phyloP scores from a whole-genome alignment of 2,113 vertebrate species.

The Myrmophylax atrothorax region DNA sequence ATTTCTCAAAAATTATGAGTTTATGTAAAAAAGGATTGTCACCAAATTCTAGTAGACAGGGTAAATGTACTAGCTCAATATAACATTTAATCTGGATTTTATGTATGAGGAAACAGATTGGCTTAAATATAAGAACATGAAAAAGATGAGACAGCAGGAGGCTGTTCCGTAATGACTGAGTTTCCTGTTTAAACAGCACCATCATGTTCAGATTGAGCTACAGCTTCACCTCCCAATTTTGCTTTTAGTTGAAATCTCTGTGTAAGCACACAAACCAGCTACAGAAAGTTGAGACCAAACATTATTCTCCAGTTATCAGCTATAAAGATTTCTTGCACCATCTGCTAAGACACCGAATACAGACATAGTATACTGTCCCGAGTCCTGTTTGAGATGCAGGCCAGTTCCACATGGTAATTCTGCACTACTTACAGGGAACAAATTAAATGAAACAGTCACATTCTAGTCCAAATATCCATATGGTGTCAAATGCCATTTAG shows the following conservation, averaged over 20 bases:
- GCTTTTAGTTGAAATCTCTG: background rate
- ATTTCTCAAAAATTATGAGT: background rate
- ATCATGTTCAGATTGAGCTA: background rate
- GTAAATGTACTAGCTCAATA: background rate
- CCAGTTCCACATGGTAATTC: background rate
- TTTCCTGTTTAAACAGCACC: background rate
- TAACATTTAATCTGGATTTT: background rate
- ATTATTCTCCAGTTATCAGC: background rate
- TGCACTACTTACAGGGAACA: background rate
- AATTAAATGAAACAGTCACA: background rate
- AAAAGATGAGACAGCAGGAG: background rate
- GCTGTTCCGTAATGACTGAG: background rate
- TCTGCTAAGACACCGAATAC: background rate
- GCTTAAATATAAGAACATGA: background rate
- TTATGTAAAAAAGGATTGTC: background rate
- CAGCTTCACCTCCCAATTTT: background rate
- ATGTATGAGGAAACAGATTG: background rate
- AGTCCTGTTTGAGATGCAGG: background rate
- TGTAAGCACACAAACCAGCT: background rate
- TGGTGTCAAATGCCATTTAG: background rate
- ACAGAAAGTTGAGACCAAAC: background rate
- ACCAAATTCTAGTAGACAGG: background rate
- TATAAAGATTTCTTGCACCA: background rate
- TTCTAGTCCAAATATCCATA: background rate
- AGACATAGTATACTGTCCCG: rapidly evolving